Base-by-base conservation (phyloP, 2,797 vertebrate species). In the Lateolabrax maculatus region DNA sequence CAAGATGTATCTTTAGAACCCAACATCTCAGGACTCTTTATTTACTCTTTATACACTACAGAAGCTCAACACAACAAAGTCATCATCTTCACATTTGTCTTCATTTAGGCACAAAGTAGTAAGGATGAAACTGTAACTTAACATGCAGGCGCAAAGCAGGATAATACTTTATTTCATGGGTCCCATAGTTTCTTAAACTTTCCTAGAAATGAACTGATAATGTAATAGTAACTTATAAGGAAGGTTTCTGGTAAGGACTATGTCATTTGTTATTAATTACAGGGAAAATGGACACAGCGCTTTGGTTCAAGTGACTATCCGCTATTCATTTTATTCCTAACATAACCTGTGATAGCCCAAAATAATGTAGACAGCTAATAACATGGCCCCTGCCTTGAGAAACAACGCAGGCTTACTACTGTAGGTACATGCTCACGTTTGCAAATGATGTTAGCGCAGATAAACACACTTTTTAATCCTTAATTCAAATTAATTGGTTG, bases 1-100 rank as follows among this genome's bases (percentile, higher is more conserved):
- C 60, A 81, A 66, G 69, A 79, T 77, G 21, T 71, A 60, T 70
- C 75, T 79, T 71, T 80, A 67, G 69, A 75, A 27, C 11, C 7
- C 23, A 69, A 53, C 55, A 66, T 71, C 31, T 31, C 48, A 63
- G 48, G 8, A 53, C 48, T 78, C 44, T 57, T 76, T 19, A 66
- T 46, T 69, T 48, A n/a, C n/a, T n/a, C n/a, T n/a, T n/a, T n/a
- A n/a, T 58, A 67, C 18, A 55, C 60, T 37, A n/a, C 29, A 76
- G 66, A 57, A 52, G 18, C 43, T 65, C 43, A 75, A 52, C 10
- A 39, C 48, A 21, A 64, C 27, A 64, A 63, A 63, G 66, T 60
- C 51, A 27, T 53, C 27, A 56, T 46, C 27, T 21, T 21, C 34
- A 58, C 36, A 71, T 80, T 69, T 43, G 31, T 52, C 23, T 76